phyloP scores from a whole-genome alignment of 1,140 invertebrate species.

The Patella vulgata region DNA sequence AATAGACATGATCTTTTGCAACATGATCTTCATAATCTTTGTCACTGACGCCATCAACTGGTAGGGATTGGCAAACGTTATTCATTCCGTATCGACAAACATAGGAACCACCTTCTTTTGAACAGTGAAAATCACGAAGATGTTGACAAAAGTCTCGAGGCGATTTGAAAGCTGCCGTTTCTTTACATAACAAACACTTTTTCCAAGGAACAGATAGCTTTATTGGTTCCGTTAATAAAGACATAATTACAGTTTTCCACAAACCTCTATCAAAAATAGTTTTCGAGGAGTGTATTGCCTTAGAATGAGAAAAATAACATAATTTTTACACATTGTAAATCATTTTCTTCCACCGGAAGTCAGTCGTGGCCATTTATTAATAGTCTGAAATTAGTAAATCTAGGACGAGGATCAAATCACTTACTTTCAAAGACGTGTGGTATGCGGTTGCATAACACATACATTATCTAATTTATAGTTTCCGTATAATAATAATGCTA shows the following conservation, averaged over 20 bases:
- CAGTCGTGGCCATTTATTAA: too few relatives aligned
- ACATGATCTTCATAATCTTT: slow-evolving; percentile 89
- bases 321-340: too few relatives aligned
- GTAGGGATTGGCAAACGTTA: slow-evolving; percentile 84
- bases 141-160: slow-evolving; percentile 73
- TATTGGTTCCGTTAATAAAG: slow-evolving; percentile 5
- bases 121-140: slow-evolving; percentile 83
- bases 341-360: too few relatives aligned
- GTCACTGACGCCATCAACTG: slow-evolving; percentile 88
- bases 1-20: slow-evolving; percentile 77
- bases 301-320: too few relatives aligned
- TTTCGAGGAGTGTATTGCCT: too few relatives aligned
- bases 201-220: slow-evolving; percentile 42
- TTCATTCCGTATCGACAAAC: slow-evolving; percentile 91
- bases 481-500: too few relatives aligned
- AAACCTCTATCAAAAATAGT: too few relatives aligned
- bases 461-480: too few relatives aligned
- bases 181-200: slow-evolving; percentile 49
- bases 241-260: slow-evolving; percentile 17
- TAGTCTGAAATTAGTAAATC: too few relatives aligned
- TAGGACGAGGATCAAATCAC: too few relatives aligned
- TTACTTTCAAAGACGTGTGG: too few relatives aligned
- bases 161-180: slow-evolving; percentile 53
- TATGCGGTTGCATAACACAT: too few relatives aligned
- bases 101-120: slow-evolving; percentile 87